Evolutionary conservation across 1,140 invertebrate species (phyloP).

Genomic region (Drosophila punjabiensis): DNA sequence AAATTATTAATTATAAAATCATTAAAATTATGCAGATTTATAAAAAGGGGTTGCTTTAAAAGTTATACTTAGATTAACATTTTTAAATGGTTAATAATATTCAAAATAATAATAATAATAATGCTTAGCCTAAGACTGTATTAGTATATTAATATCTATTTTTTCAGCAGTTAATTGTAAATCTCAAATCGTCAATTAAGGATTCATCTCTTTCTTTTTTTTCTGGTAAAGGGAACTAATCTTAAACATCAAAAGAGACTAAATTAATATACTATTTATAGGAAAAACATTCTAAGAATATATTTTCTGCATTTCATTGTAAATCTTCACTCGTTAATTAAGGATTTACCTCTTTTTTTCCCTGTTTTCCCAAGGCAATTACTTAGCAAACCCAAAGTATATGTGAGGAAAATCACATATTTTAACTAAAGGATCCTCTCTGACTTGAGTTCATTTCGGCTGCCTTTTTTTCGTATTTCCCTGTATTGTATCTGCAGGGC

Average conservation of each 20-base stretch:
- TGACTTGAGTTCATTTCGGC: not conserved
- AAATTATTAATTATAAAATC: not conserved
- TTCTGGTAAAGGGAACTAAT: no score
- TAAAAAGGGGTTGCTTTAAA: no score
- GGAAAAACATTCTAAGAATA: not conserved
- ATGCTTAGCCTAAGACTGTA: no score
- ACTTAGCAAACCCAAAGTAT: slow-evolving; percentile 32
- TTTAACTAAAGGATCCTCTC: slow-evolving; percentile 26
- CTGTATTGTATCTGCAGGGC: slow-evolving; percentile 49
- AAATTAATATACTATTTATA: not conserved
- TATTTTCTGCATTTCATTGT: not conserved
- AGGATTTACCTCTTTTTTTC: not conserved
- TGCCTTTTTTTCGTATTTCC: slow-evolving; percentile 8
- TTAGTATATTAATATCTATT: no score
- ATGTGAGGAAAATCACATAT: slow-evolving; percentile 37
- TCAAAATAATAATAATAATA: no score
- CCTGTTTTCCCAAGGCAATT: slow-evolving; percentile 12
- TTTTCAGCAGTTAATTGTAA: no score
- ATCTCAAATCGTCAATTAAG: no score
- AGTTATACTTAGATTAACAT: no score
- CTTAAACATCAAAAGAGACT: not conserved
- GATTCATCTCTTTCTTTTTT: no score
- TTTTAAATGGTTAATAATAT: no score
- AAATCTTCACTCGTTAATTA: slow-evolving; percentile 1
- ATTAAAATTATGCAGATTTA: not conserved